Percentiles rank a stretch among this genome's conserved stretches.
phyloP scores from a whole-genome alignment of 1,140 invertebrate species.

The Drosophila auraria region DNA sequence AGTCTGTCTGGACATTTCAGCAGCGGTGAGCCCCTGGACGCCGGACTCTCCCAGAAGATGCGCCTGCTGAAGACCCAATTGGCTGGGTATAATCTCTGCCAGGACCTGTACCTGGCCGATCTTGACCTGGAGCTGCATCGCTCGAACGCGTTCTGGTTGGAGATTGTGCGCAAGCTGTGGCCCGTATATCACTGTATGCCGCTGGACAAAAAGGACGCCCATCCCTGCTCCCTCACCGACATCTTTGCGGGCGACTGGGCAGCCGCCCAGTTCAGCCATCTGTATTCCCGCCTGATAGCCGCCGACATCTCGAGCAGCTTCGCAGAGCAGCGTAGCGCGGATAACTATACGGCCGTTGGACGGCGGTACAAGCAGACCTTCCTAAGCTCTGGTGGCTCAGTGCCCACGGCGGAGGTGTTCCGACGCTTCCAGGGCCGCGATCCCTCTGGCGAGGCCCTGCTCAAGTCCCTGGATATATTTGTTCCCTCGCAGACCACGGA shows the following conservation, averaged over 20 bases:
- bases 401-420: constrained; percentile 93
- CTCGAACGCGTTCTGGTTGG: constrained; percentile 91
- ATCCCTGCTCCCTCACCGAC: constrained; percentile 92
- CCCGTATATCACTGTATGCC: constrained; percentile 90
- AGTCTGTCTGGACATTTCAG: constrained; percentile 90
- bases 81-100: constrained; percentile 91
- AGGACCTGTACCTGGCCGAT: constrained; percentile 92
- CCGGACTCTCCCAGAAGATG: constrained; percentile 88
- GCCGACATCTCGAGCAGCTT: constrained; percentile 95
- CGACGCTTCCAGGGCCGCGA: constrained; percentile 95
- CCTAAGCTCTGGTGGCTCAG: constrained; percentile 92
- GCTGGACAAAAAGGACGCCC: constrained; percentile 91
- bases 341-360: constrained; percentile 87
- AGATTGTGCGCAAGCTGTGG: constrained; percentile 92
- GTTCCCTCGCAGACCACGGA: constrained; percentile 73
- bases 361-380: constrained; percentile 94
- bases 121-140: constrained; percentile 95
- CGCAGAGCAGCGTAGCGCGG: constrained; percentile 87
- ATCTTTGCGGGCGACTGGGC: constrained; percentile 90
- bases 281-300: constrained; percentile 95
- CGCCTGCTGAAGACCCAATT: constrained; percentile 89
- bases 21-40: constrained; percentile 90
- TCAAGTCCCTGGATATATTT: constrained; percentile 86
- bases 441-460: constrained; percentile 93
- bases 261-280: constrained; percentile 91